Evolutionary conservation across 2,797 vertebrate species (phyloP).

Genomic region (Neosilurus mollespiculum): DNA sequence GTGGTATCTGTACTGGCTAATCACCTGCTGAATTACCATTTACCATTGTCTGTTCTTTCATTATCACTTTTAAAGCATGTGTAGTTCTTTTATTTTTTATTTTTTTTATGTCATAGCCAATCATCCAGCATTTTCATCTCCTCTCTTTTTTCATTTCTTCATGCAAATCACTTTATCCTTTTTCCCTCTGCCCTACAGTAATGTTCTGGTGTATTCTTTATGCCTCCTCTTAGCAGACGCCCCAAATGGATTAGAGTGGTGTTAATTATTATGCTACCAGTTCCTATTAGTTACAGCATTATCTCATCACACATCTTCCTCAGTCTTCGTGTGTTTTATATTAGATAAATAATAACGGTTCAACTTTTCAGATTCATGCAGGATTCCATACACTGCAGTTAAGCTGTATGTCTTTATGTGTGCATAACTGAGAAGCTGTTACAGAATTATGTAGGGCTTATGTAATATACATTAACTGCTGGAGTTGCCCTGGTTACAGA

Average conservation of each 20-base stretch:
- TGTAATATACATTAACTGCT: constrained; percentile 17
- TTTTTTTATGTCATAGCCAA: neutral
- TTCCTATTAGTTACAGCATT: constrained; percentile 21
- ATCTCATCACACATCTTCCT: neutral
- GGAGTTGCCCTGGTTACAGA: constrained; percentile 45
- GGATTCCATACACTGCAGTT: neutral
- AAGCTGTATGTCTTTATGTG: neutral
- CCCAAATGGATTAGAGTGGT: neutral
- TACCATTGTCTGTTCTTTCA: neutral
- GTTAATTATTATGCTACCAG: constrained; percentile 5
- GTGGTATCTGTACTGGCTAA: neutral
- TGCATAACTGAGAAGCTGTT: neutral
- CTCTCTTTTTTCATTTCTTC: neutral
- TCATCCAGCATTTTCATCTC: neutral
- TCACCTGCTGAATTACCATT: neutral
- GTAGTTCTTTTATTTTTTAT: too few relatives aligned
- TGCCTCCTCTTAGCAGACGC: neutral
- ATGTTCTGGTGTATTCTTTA: neutral
- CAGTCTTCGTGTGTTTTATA: neutral
- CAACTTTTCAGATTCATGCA: neutral
- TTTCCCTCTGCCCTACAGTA: neutral
- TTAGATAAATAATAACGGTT: neutral
- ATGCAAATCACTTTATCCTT: neutral
- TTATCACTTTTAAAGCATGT: neutral
- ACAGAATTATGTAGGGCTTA: constrained; percentile 13